A percentile compares a stretch with the other conserved stretches of the same genome.
These are phyloP conservation scores for Scaptomyza tumidula DNA, from an alignment of 2,888 invertebrate species.

Conservation along the genomic window DNA sequence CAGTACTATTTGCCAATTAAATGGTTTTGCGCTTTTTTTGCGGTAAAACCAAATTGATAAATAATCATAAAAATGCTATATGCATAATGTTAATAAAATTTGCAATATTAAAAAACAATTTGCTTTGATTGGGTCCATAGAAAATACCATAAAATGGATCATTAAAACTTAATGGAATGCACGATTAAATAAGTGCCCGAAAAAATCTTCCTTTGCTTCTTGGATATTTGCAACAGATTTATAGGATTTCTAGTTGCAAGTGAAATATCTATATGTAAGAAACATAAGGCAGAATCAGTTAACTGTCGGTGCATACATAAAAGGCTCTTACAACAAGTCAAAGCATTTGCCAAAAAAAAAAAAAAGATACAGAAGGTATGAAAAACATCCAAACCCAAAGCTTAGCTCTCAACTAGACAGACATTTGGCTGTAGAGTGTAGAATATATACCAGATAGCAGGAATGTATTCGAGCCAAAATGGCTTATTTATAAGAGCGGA, in stretches of 20 bases:
- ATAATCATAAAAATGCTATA: neutral
- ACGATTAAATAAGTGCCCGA: constrained; percentile 18
- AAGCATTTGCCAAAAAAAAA: constrained; percentile 42
- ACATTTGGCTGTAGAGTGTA: constrained; percentile 24
- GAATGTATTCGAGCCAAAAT: constrained; percentile 52
- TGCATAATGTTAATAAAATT: neutral
- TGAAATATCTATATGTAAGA: constrained; percentile 15
- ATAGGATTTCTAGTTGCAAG: constrained; percentile 47
- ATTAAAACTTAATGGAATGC: constrained; percentile 19
- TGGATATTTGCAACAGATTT: constrained; percentile 23
- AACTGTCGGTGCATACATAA: constrained; percentile 59
- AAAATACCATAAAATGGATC: neutral
- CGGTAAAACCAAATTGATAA: neutral
- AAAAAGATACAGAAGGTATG: constrained; percentile 2
- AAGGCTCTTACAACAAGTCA: constrained; percentile 52
- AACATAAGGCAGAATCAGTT: constrained; percentile 51
- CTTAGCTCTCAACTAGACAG: constrained; percentile 34
- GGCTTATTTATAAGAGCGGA: constrained; percentile 68
- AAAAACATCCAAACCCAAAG: constrained; percentile 14
- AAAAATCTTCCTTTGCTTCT: constrained; percentile 14
- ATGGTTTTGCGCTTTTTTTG: constrained; percentile 2
- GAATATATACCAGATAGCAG: constrained; percentile 30
- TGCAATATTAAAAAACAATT: too few relatives aligned
- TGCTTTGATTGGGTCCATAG: neutral
- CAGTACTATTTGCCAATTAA: constrained; percentile 13